phyloP scores from a whole-genome alignment of 2,888 invertebrate species.

The Perithous albicinctus region DNA sequence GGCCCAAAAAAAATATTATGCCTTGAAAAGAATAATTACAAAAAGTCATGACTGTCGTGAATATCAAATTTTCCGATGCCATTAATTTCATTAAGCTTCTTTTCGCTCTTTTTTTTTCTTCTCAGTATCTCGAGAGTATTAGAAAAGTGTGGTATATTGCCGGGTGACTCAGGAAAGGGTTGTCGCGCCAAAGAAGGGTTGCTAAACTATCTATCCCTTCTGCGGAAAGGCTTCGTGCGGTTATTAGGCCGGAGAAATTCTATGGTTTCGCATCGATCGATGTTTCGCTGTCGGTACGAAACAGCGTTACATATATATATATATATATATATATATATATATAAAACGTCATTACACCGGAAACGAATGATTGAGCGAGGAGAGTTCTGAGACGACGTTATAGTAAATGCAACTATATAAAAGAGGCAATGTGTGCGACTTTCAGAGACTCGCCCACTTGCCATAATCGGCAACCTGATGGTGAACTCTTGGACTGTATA shows the following conservation, averaged over 20 bases:
- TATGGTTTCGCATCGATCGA: slow-evolving; percentile 63
- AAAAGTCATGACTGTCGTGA: too few relatives aligned
- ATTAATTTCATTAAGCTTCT: not conserved
- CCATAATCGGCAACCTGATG: slow-evolving; percentile 21
- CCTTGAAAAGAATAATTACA: too few relatives aligned
- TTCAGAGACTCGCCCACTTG: slow-evolving; percentile 54
- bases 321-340: too few relatives aligned
- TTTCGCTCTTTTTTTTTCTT: not conserved
- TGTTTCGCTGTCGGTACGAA: slow-evolving; percentile 38
- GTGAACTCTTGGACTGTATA: slow-evolving; percentile 46
- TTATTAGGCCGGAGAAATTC: slow-evolving; percentile 44
- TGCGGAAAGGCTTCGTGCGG: slow-evolving; percentile 38
- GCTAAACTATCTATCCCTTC: slow-evolving; percentile 3
- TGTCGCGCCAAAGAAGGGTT: not conserved
- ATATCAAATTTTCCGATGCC: too few relatives aligned
- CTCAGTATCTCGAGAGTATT: not conserved
- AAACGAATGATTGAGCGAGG: slow-evolving; percentile 40
- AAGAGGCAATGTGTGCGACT: slow-evolving; percentile 34
- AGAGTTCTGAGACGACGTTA: not conserved
- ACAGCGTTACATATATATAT: not conserved
- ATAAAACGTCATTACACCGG: slow-evolving; percentile 14
- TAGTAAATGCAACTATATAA: slow-evolving; percentile 22
- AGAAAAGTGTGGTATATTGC: not conserved
- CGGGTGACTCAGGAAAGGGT: slow-evolving; percentile 3
- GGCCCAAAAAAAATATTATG: too few relatives aligned